These are phyloP conservation scores for Chloromyia formosa DNA, from an alignment of 2,888 invertebrate genomes.

Conservation along the genomic window DNA sequence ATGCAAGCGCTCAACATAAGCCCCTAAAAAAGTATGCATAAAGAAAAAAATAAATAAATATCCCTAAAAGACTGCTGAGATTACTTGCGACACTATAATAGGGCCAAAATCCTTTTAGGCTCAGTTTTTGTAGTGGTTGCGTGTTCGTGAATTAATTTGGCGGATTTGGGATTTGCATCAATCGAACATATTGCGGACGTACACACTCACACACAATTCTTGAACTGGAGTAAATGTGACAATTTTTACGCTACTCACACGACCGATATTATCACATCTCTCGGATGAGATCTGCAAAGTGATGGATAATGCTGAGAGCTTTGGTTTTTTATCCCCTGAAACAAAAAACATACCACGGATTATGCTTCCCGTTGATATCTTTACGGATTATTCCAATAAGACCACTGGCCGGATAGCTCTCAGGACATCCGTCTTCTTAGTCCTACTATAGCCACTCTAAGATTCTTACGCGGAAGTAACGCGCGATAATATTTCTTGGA, in stretches of 20 bases:
- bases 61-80: slow-evolving; percentile 18
- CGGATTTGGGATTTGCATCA: slow-evolving; percentile 45
- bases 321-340: slow-evolving; percentile 11
- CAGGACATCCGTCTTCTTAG: background rate
- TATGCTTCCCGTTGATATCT: background rate
- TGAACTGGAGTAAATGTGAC: slow-evolving; percentile 14
- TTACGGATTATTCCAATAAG: background rate
- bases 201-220: background rate
- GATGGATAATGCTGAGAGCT: slow-evolving; percentile 12
- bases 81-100: slow-evolving; percentile 14
- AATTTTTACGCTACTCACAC: slow-evolving; percentile 11
- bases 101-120: slow-evolving; percentile 33
- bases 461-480: too few relatives aligned
- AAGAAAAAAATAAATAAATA: slow-evolving; percentile 11
- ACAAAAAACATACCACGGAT: background rate
- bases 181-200: slow-evolving; percentile 35
- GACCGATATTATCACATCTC: background rate
- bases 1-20: too few relatives aligned
- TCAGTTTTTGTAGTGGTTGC: slow-evolving; percentile 34
- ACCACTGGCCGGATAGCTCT: too few relatives aligned
- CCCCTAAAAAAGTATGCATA: too few relatives aligned
- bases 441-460: too few relatives aligned
- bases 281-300: background rate
- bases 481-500: too few relatives aligned
- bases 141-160: slow-evolving; percentile 43